These are phyloP conservation scores for Elephantulus edwardii DNA, from an alignment of 2,113 vertebrate species.

Conservation along the genomic window DNA sequence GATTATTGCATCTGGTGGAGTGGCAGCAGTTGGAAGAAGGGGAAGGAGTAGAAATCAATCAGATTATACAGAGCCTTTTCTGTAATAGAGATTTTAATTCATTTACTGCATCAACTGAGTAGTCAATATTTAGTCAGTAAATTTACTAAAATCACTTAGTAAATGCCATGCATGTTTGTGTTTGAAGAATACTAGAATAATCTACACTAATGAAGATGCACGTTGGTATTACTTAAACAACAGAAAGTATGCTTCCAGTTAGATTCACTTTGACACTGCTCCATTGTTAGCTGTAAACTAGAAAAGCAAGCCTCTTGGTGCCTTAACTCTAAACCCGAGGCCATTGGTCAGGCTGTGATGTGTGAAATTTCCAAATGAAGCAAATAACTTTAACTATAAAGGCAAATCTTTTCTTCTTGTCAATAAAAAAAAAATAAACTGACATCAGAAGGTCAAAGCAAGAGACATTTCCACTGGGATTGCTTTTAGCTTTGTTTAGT, in stretches of 20 bases:
- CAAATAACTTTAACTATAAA: background rate
- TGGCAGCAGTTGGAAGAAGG: background rate
- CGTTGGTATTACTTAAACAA: background rate
- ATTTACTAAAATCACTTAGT: background rate
- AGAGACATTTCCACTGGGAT: background rate
- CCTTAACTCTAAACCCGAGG: background rate
- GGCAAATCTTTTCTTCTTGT: conserved; percentile 46
- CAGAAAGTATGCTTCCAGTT: background rate
- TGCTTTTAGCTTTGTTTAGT: conserved; percentile 50
- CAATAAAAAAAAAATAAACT: conserved; percentile 52
- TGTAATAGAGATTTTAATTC: background rate
- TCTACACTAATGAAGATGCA: background rate
- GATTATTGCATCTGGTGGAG: background rate
- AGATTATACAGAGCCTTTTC: background rate
- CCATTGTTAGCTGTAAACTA: background rate
- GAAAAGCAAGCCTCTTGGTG: background rate
- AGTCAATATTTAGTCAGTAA: too few relatives aligned
- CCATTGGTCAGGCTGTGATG: background rate
- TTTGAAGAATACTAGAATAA: background rate
- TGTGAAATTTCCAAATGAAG: conserved; percentile 32
- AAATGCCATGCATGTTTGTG: background rate
- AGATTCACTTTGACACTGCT: background rate
- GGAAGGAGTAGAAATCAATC: background rate
- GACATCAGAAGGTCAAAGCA: conserved; percentile 37
- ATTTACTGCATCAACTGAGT: background rate